Conservation (phyloP, 2,797 vertebrate genomes). For the Scomberomorus guttatus region DNA sequence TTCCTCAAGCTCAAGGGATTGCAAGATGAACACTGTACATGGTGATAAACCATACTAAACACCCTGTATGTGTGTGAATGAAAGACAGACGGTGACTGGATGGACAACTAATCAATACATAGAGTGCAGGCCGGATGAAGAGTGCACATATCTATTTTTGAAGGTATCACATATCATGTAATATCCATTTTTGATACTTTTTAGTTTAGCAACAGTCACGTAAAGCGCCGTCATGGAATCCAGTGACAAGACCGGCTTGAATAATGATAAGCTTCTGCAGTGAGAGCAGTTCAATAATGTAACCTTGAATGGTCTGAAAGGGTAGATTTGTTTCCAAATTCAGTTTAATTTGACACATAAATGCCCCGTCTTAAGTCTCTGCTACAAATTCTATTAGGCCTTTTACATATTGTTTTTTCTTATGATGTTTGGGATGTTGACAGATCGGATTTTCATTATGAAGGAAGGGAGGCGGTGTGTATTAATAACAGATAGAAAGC, state of each 20-base stretch:
- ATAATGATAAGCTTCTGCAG: not conserved
- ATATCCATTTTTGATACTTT: not conserved
- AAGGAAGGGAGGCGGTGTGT: conserved; percentile 2
- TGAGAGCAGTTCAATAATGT: not conserved
- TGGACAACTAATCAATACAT: conserved; percentile 10
- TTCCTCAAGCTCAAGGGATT: conserved; percentile 49
- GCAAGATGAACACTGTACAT: conserved; percentile 37
- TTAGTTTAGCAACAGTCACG: not conserved
- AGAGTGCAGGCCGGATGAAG: not conserved
- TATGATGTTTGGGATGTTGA: conserved; percentile 19
- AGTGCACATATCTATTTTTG: not conserved
- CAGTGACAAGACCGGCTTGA: not conserved
- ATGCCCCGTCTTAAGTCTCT: not conserved
- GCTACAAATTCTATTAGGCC: not conserved
- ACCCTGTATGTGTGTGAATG: not conserved
- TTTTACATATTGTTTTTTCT: not conserved
- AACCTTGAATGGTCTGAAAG: not conserved
- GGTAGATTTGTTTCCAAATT: not conserved
- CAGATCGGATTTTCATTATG: conserved; percentile 35
- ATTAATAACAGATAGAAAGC: conserved; percentile 40
- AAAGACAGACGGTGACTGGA: conserved; percentile 13
- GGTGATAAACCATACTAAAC: conserved; percentile 8
- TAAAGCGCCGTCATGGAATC: not conserved
- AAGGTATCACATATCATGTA: not conserved
- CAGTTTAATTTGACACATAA: not conserved